phyloP scores from a whole-genome alignment of 2,797 vertebrate genomes.

The Malurus splendens region DNA sequence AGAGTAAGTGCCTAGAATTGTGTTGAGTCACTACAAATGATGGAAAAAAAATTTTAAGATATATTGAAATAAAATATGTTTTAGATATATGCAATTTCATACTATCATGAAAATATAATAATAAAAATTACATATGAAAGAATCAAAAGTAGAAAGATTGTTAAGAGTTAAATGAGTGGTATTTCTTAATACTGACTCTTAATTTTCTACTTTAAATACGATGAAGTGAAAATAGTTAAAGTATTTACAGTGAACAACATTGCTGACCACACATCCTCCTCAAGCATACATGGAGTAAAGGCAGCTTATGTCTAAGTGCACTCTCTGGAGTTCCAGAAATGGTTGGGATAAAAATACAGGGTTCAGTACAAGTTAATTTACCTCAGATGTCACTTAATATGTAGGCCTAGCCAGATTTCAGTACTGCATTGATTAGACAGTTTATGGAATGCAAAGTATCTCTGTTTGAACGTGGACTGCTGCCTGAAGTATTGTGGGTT shows the following conservation, averaged over 20 bases:
- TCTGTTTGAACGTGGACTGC: background rate
- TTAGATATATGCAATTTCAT: background rate
- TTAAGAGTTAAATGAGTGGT: background rate
- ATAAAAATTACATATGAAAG: background rate
- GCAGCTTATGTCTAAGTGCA: background rate
- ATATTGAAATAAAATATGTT: background rate
- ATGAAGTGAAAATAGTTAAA: background rate
- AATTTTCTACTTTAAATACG: background rate
- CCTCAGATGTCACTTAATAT: background rate
- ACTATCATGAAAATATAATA: background rate
- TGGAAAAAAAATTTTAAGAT: background rate
- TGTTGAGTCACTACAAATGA: background rate
- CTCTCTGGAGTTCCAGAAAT: background rate
- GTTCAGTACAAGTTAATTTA: background rate
- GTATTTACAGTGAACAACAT: background rate
- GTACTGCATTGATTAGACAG: background rate
- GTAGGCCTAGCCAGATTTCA: background rate
- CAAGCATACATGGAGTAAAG: background rate
- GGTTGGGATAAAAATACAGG: background rate
- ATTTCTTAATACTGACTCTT: background rate
- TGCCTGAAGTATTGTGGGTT: background rate
- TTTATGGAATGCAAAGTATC: background rate
- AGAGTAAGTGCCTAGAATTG: background rate
- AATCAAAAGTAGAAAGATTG: background rate
- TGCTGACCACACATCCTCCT: background rate